Percentiles rank a stretch among this genome's conserved stretches.
Conservation (phyloP, 2,888 invertebrate genomes). For the Nemotelus pantherinus region DNA sequence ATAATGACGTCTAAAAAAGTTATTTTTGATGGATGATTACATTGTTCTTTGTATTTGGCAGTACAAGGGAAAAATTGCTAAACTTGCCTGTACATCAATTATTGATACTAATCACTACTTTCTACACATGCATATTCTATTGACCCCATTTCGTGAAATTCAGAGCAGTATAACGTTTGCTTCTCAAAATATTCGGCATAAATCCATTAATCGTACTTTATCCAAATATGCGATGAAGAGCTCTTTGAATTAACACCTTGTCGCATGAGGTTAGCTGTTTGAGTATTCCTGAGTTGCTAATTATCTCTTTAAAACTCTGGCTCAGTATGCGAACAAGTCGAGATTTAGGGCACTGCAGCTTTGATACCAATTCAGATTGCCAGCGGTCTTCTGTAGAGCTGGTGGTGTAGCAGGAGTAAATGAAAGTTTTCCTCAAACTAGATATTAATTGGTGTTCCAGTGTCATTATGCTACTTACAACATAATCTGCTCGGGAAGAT, state of each 20-base stretch:
- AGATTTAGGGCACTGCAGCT: constrained; percentile 4
- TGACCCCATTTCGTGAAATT: not conserved
- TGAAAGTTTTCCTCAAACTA: too few relatives aligned
- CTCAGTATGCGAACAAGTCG: constrained; percentile 10
- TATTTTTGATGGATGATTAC: too few relatives aligned
- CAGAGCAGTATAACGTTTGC: not conserved
- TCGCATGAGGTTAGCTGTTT: not conserved
- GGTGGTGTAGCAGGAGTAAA: too few relatives aligned
- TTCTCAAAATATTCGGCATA: too few relatives aligned
- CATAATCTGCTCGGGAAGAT: too few relatives aligned
- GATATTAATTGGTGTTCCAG: too few relatives aligned
- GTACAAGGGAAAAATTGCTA: too few relatives aligned
- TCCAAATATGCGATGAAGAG: constrained; percentile 13
- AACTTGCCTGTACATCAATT: not conserved
- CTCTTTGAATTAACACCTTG: constrained; percentile 21
- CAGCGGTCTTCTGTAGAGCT: too few relatives aligned
- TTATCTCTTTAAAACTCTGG: not conserved
- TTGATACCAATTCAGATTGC: not conserved
- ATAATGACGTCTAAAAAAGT: too few relatives aligned
- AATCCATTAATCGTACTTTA: not conserved
- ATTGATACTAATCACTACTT: not conserved
- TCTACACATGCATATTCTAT: not conserved
- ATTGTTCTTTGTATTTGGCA: too few relatives aligned
- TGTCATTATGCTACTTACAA: too few relatives aligned
- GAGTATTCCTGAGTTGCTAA: constrained; percentile 18